Percentiles rank a stretch among this genome's conserved stretches.
Conservation (phyloP, 2,113 vertebrate genomes). For the Bolborhynchus lineola region DNA sequence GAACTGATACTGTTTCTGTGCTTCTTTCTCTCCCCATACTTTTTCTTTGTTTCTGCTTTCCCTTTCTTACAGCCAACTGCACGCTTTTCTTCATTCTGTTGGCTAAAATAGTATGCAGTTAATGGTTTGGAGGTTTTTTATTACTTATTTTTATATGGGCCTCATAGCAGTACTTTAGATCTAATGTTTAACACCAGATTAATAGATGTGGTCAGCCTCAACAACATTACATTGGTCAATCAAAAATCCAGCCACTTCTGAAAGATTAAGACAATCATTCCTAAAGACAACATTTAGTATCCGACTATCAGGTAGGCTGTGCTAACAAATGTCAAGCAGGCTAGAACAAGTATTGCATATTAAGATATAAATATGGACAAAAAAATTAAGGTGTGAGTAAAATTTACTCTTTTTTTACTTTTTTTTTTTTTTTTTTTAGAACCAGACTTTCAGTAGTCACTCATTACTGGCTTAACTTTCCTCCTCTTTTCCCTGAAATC, state of each 20-base stretch:
- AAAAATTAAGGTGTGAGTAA: background rate
- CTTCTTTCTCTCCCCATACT: background rate
- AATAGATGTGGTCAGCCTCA: background rate
- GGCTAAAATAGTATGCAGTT: background rate
- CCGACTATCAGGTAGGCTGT: background rate
- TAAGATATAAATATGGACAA: background rate
- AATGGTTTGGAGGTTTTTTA: background rate
- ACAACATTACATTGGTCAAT: background rate
- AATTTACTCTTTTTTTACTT: background rate
- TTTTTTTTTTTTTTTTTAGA: background rate
- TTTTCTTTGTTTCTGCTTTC: background rate
- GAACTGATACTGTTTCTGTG: background rate
- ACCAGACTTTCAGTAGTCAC: background rate
- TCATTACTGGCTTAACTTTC: background rate
- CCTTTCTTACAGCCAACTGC: background rate
- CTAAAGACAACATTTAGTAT: background rate
- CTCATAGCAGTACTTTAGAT: background rate
- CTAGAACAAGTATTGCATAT: background rate
- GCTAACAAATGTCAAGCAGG: background rate
- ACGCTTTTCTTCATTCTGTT: background rate
- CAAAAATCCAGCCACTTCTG: background rate
- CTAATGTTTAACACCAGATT: background rate
- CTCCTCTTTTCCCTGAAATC: background rate
- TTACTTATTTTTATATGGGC: background rate
- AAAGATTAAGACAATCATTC: background rate